Evolutionary conservation across 2,888 invertebrate genomes (phyloP).

Genomic region (Proisotoma minuta): DNA sequence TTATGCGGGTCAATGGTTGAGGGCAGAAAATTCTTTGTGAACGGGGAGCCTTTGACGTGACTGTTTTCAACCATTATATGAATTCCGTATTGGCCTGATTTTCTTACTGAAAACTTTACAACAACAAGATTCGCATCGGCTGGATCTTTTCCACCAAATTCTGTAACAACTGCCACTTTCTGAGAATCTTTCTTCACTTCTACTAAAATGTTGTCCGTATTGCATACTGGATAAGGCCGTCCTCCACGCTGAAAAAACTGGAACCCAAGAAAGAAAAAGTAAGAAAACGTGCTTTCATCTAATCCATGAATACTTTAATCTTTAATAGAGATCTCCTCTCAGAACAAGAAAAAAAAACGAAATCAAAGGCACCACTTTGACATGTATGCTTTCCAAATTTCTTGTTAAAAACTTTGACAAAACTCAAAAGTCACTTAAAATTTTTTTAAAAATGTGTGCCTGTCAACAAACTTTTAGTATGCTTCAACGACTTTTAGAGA

Average conservation of each 20-base stretch:
- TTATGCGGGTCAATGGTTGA: conserved; percentile 78
- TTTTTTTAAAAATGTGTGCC: not conserved
- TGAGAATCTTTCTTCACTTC: conserved; percentile 80
- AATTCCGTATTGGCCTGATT: conserved; percentile 82
- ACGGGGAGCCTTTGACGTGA: conserved; percentile 80
- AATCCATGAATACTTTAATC: too few relatives aligned
- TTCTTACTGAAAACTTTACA: conserved; percentile 86
- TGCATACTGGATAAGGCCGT: conserved; percentile 89
- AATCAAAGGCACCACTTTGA: too few relatives aligned
- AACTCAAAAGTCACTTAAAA: not conserved
- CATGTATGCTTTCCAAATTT: too few relatives aligned
- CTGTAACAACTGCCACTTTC: conserved; percentile 75
- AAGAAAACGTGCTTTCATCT: too few relatives aligned
- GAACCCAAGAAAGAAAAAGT: too few relatives aligned
- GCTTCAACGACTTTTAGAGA: too few relatives aligned
- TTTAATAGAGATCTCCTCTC: too few relatives aligned
- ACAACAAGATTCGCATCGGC: conserved; percentile 78
- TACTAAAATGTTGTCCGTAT: conserved; percentile 82
- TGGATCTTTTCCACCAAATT: conserved; percentile 79
- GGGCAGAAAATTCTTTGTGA: conserved; percentile 54
- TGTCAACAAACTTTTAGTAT: too few relatives aligned
- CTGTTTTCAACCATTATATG: conserved; percentile 76
- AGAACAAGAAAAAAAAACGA: too few relatives aligned
- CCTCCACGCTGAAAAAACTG: conserved; percentile 89
- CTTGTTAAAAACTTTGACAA: too few relatives aligned